Conservation (phyloP, 2,113 vertebrate species). For the Bos taurus region ARS-UCD2.0 NC_037339.1:34642001-34642500, state of each 20-base stretch:
- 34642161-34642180: conserved; percentile 20
- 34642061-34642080: background rate
- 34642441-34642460: background rate
- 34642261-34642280: background rate
- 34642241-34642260: background rate
- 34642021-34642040: background rate
- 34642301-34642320: background rate
- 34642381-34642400: background rate
- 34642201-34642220: background rate
- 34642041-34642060: background rate
- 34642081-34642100: background rate
- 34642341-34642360: background rate
- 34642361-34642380: background rate
- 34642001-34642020: background rate
- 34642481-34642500: background rate
- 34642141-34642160: background rate
- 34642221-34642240: background rate
- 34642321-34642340: background rate
- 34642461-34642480: background rate
- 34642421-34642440: background rate
- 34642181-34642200: background rate
- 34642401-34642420: background rate
- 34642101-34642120: background rate
- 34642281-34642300: background rate
- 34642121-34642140: background rate